Evolutionary conservation across 2,113 vertebrate species (phyloP).

Genomic region (Seriola quinqueradiata): DNA sequence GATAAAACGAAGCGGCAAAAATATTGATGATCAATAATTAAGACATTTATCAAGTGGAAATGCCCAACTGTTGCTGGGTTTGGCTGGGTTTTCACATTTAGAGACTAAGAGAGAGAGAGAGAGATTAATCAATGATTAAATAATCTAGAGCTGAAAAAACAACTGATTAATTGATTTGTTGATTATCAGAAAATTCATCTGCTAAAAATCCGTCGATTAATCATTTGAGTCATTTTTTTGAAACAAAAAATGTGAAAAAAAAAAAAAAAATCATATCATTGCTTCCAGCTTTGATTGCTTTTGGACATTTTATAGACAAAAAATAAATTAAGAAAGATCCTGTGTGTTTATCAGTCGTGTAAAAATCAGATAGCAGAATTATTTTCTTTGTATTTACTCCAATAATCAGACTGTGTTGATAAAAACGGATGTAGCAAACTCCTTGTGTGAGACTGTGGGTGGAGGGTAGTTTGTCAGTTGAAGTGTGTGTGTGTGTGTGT

Average conservation of each 20-base stretch:
- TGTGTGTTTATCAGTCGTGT: background rate
- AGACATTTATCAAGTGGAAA: background rate
- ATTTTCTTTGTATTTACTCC: background rate
- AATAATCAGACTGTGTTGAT: background rate
- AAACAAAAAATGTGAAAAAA: background rate
- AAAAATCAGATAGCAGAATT: background rate
- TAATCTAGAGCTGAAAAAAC: background rate
- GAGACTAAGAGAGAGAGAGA: background rate
- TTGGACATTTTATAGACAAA: background rate
- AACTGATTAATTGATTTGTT: background rate
- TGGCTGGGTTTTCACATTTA: background rate
- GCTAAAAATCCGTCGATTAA: background rate
- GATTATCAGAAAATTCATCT: background rate
- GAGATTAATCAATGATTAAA: background rate
- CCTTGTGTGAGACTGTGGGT: background rate
- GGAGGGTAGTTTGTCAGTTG: constrained; percentile 18
- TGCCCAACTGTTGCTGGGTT: background rate
- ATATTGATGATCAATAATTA: background rate
- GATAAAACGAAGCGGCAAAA: background rate
- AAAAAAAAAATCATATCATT: too few species aligned
- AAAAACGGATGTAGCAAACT: background rate
- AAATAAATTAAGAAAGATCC: background rate
- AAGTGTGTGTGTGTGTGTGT: constrained; percentile 3
- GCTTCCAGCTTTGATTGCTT: background rate
- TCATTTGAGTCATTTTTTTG: background rate